Evolutionary conservation across 1,140 invertebrate genomes (phyloP), one percentile per base, ranked within the genome.

Genomic region (Cotesia chilonis): DNA sequence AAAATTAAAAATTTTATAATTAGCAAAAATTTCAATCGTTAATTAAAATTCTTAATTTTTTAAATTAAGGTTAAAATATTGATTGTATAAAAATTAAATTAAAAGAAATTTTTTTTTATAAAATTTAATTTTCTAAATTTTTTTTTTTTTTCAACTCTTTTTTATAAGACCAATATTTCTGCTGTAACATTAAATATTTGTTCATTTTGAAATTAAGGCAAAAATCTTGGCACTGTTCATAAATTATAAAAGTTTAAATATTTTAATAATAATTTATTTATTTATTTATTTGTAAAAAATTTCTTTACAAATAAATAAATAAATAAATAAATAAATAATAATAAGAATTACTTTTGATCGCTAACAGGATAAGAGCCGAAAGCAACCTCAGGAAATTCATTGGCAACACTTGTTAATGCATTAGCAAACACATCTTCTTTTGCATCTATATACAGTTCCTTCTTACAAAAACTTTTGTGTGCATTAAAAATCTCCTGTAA

Each of bases 321-420:
- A n/a, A 17, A 17, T 17, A 17, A 17, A 17, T 1, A 17, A 1
- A 17, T 1, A 17, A 59, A 65, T 63, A 68, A 68, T 55, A 64
- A 68, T 47, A 66, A 38, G 10, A 20, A 17, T 76, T 84, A 88
- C 87, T 82, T 83, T 76, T 84, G 75, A 80, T 78, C 81, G 64
- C 79, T 74, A 75, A 86, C 82, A 6, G 89, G 89, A 83, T 89
- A 89, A 69, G 87, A 89, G 12, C 89, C 89, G 79, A 89, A 87
- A 38, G 83, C 78, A 41, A 89, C 86, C 54, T 81, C 74, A 17
- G 88, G 86, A 82, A 82, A 88, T 80, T 88, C 82, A 77, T 79
- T 81, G 9, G 86, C 83, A 67, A 89, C 76, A 28, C 66, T 70
- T 63, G 85, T 82, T 70, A 89, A 78, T 60, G 82, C 79, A 70